These are phyloP conservation scores for Scyliorhinus canicula DNA, from an alignment of 2,797 vertebrate genomes.

Conservation along the genomic window DNA sequence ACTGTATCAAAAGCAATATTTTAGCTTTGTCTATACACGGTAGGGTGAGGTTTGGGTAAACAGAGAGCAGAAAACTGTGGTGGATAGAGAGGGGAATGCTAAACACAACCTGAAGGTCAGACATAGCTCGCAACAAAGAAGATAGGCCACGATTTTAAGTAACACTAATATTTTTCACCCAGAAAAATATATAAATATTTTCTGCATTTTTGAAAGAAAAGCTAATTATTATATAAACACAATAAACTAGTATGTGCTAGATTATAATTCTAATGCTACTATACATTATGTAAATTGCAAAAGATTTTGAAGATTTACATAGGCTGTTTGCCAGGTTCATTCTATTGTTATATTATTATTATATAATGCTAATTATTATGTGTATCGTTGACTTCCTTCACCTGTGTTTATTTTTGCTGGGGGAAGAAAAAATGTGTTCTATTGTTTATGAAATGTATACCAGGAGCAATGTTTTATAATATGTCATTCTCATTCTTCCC, in stretches of 20 bases:
- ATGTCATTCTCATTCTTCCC: neutral
- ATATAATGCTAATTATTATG: neutral
- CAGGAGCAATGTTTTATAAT: neutral
- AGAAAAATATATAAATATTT: neutral
- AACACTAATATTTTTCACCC: neutral
- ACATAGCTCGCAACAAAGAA: neutral
- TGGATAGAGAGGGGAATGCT: neutral
- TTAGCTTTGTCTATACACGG: neutral
- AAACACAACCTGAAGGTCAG: constrained; percentile 24
- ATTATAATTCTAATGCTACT: neutral
- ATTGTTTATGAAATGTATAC: neutral
- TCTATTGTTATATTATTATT: neutral
- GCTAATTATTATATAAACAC: neutral
- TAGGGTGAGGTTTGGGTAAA: neutral
- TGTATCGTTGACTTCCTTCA: neutral
- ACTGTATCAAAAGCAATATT: neutral
- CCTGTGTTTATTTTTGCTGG: neutral
- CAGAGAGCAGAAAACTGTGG: neutral
- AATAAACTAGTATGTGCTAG: neutral
- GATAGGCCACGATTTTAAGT: neutral
- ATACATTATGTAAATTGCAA: neutral
- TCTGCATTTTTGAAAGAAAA: neutral
- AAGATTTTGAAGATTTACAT: neutral
- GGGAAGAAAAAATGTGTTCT: neutral
- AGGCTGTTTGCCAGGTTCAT: neutral